Conservation (phyloP, 1,140 invertebrate genomes). For the Papilio dardanus region DNA sequence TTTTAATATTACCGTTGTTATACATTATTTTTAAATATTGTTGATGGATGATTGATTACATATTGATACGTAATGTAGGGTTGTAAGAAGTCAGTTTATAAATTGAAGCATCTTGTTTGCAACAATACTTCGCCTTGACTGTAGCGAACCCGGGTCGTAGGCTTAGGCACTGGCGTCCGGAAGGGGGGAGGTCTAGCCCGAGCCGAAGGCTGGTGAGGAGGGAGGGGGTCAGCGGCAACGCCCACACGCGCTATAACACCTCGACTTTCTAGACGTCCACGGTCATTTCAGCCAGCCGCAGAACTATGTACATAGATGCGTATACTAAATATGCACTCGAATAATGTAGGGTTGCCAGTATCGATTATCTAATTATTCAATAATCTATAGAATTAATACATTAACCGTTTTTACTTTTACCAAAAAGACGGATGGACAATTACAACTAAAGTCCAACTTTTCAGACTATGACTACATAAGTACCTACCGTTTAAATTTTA, state of each 20-base stretch:
- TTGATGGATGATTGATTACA: too few relatives aligned
- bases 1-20: background rate
- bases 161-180: background rate
- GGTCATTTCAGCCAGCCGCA: slow-evolving; percentile 42
- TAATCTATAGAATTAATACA: too few relatives aligned
- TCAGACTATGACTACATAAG: background rate
- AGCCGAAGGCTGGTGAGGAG: too few relatives aligned
- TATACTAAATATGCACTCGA: slow-evolving; percentile 14
- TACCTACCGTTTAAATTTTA: too few relatives aligned
- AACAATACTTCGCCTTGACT: background rate
- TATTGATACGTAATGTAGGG: too few relatives aligned
- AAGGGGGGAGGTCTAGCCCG: slow-evolving; percentile 23
- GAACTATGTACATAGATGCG: background rate
- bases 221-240: slow-evolving; percentile 53
- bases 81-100: too few relatives aligned
- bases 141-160: slow-evolving; percentile 11
- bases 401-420: too few relatives aligned
- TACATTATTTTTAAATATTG: background rate
- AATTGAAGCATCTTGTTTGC: background rate
- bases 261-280: slow-evolving; percentile 42
- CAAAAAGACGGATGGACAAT: background rate
- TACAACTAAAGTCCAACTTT: background rate
- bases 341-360: slow-evolving; percentile 22
- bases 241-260: slow-evolving; percentile 57
- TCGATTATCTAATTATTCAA: too few relatives aligned